phyloP scores from a whole-genome alignment of 2,888 invertebrate genomes.

The Cerastis leucographa region DNA sequence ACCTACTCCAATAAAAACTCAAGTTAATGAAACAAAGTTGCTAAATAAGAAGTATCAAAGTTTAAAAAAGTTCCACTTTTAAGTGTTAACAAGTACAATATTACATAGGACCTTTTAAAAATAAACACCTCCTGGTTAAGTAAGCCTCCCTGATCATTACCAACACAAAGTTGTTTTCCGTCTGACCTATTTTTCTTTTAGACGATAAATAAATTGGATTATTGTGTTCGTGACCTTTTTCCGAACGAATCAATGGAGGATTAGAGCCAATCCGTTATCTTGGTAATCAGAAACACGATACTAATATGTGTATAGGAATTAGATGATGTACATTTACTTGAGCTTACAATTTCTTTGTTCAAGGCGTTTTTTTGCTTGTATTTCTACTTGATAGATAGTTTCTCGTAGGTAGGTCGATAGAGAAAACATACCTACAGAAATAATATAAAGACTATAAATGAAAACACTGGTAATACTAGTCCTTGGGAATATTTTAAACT shows the following conservation, averaged over 20 bases:
- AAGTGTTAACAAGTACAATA: no score
- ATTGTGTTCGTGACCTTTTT: slow-evolving; percentile 58
- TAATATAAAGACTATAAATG: no score
- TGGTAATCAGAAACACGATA: slow-evolving; percentile 54
- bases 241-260: slow-evolving; percentile 54
- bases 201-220: slow-evolving; percentile 57
- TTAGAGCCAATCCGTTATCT: slow-evolving; percentile 57
- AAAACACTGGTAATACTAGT: no score
- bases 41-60: no score
- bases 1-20: no score
- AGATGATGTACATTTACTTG: slow-evolving; percentile 7
- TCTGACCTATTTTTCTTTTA: slow-evolving; percentile 53
- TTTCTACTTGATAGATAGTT: background rate
- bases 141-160: slow-evolving; percentile 9
- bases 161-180: slow-evolving; percentile 34
- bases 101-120: background rate
- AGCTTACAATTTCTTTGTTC: slow-evolving; percentile 12
- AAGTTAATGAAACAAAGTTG: no score
- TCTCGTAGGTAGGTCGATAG: background rate
- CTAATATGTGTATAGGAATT: slow-evolving; percentile 34
- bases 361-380: background rate
- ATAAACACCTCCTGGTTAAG: background rate
- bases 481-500: no score
- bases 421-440: background rate
- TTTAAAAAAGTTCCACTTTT: no score